phyloP scores from a whole-genome alignment of 1,140 invertebrate genomes.

The Agrypnia vestita region DNA sequence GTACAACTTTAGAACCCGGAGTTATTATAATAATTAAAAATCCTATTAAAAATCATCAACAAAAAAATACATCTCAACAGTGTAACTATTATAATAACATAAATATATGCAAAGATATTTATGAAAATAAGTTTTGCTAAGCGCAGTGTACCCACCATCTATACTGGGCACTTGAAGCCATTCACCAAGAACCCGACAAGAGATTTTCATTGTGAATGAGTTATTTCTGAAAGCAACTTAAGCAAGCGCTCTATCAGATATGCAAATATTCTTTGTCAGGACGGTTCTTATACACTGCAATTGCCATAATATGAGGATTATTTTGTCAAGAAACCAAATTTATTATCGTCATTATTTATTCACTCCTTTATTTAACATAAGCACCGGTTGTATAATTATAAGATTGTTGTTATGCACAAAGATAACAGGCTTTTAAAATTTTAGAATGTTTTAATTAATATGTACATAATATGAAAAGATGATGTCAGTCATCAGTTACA shows the following conservation, averaged over 20 bases:
- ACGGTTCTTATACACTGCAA: too few species aligned
- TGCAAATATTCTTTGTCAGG: not conserved
- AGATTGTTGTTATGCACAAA: too few species aligned
- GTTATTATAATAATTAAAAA: too few species aligned
- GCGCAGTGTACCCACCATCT: conserved; percentile 65
- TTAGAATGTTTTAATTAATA: too few species aligned
- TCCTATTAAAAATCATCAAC: too few species aligned
- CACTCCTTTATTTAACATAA: not conserved
- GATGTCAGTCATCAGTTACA: too few species aligned
- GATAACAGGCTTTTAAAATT: too few species aligned
- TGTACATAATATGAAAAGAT: too few species aligned
- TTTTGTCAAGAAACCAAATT: conserved; percentile 13
- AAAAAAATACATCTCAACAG: too few species aligned
- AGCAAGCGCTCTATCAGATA: conserved; percentile 18
- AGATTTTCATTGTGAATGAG: conserved; percentile 75
- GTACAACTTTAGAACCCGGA: too few species aligned
- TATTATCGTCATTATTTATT: not conserved
- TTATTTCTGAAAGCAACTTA: conserved; percentile 13
- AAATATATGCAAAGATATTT: conserved; percentile 20
- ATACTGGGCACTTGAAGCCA: conserved; percentile 80
- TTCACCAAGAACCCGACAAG: conserved; percentile 75
- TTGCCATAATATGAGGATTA: not conserved
- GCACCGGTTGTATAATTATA: too few species aligned
- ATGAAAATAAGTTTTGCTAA: conserved; percentile 54
- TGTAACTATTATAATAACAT: not conserved